Percentiles rank a stretch among this genome's conserved stretches.
These are phyloP conservation scores for Acanthis flammea DNA, from an alignment of 2,797 vertebrate species.

Conservation along the genomic window DNA sequence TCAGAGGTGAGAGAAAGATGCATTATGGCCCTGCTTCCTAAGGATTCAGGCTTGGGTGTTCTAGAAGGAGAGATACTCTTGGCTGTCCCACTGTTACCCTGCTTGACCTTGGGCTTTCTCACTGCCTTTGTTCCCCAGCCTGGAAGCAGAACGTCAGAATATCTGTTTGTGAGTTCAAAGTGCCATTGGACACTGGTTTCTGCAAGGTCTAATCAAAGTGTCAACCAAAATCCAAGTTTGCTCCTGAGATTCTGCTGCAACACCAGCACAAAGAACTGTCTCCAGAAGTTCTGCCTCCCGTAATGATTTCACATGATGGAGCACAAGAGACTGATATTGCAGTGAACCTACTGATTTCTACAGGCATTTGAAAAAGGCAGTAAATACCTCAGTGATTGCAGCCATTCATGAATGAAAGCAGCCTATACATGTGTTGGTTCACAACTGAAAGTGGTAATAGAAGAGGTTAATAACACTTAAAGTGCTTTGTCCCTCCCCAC, in stretches of 20 bases:
- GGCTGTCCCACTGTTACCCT: not conserved
- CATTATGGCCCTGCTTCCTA: not conserved
- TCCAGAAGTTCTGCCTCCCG: not conserved
- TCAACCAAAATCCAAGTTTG: not conserved
- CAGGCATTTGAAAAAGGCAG: not conserved
- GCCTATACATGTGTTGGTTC: not conserved
- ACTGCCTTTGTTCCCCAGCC: not conserved
- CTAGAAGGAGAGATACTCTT: not conserved
- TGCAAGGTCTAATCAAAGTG: not conserved
- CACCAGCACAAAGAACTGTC: not conserved
- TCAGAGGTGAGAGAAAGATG: not conserved
- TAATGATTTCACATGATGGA: not conserved
- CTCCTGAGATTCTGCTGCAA: not conserved
- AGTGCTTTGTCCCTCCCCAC: not conserved
- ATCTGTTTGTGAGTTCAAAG: not conserved
- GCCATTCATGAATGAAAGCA: not conserved
- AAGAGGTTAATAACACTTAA: not conserved
- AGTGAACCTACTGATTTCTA: not conserved
- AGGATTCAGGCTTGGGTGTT: not conserved
- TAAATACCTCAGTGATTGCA: slow-evolving; percentile 34
- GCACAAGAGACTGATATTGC: not conserved
- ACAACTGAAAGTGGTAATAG: not conserved
- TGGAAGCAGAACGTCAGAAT: not conserved
- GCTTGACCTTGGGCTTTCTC: not conserved
- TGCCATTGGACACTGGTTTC: not conserved